These are phyloP conservation scores for Xanthorhoe spadicearia DNA, from an alignment of 2,888 invertebrate genomes.

Conservation along the genomic window DNA sequence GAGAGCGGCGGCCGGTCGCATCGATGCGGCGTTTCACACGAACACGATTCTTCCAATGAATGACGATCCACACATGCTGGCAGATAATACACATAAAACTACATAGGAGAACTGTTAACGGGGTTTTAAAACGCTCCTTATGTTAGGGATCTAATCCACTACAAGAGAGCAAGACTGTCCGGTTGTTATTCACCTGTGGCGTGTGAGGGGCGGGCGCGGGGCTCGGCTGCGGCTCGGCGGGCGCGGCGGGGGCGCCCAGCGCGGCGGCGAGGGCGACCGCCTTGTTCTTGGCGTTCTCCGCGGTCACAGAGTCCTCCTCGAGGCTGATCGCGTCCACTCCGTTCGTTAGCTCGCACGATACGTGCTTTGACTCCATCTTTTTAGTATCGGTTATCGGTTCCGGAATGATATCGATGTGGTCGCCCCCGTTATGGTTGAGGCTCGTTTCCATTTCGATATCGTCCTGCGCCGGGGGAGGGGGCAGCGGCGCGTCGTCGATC, in stretches of 20 bases:
- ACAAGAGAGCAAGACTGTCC: slow-evolving; percentile 74
- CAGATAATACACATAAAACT: slow-evolving; percentile 75
- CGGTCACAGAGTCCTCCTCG: slow-evolving; percentile 48
- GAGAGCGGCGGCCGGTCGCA: slow-evolving; percentile 44
- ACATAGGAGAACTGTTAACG: slow-evolving; percentile 72
- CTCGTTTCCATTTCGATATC: slow-evolving; percentile 40
- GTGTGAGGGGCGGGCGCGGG: slow-evolving; percentile 45
- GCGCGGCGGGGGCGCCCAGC: slow-evolving; percentile 41
- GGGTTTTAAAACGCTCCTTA: slow-evolving; percentile 65
- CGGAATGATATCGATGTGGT: slow-evolving; percentile 35
- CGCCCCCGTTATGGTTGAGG: slow-evolving; percentile 44
- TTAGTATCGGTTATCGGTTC: slow-evolving; percentile 39
- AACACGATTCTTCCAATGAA: slow-evolving; percentile 66
- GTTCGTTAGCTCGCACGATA: slow-evolving; percentile 43
- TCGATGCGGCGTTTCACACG: slow-evolving; percentile 34
- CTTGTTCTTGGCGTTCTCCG: slow-evolving; percentile 57
- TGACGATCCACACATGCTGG: slow-evolving; percentile 76
- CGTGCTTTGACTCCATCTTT: slow-evolving; percentile 44
- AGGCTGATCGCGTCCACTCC: slow-evolving; percentile 41
- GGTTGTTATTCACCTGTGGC: slow-evolving; percentile 76
- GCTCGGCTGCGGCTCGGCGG: slow-evolving; percentile 38
- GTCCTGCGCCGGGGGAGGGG: slow-evolving; percentile 57
- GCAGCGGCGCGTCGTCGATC: slow-evolving; percentile 54
- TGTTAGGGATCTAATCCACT: slow-evolving; percentile 75
- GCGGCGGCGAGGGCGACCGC: slow-evolving; percentile 48